Conservation (phyloP, 2,888 invertebrate species). For the Stenolophus ochropezus region DNA sequence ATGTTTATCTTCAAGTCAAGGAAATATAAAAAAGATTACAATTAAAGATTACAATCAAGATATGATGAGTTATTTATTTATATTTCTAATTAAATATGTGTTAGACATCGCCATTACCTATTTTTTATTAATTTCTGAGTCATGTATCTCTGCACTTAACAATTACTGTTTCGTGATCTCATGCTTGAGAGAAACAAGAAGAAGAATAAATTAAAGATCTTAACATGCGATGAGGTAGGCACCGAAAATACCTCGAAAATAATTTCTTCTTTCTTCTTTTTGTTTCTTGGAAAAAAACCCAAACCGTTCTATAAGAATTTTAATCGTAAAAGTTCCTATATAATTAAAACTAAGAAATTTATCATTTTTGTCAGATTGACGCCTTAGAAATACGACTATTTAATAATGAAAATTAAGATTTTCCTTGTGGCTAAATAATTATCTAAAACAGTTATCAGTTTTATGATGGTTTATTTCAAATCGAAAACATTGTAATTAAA, state of each 20-base stretch:
- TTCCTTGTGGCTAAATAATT: background rate
- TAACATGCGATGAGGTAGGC: slow-evolving; percentile 28
- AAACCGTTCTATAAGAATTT: background rate
- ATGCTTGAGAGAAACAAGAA: slow-evolving; percentile 2
- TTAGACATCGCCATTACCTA: background rate
- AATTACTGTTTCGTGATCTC: background rate
- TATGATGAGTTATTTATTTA: background rate
- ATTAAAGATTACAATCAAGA: too few relatives aligned
- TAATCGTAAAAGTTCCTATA: slow-evolving; percentile 27
- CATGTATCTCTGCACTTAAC: background rate
- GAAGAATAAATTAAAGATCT: slow-evolving; percentile 22
- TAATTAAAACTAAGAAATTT: slow-evolving; percentile 2
- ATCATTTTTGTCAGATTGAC: background rate
- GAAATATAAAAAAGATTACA: too few relatives aligned
- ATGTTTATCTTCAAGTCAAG: too few relatives aligned
- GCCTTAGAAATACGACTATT: background rate
- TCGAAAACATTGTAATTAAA: background rate
- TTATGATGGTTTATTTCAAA: background rate
- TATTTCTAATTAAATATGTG: background rate
- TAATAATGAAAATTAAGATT: background rate
- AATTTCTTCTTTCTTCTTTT: slow-evolving; percentile 2
- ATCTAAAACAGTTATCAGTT: background rate
- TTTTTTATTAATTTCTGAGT: background rate
- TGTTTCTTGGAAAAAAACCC: background rate
- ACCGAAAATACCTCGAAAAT: slow-evolving; percentile 20